Conservation (phyloP, 2,113 vertebrate species). For the Pipra filicauda region DNA sequence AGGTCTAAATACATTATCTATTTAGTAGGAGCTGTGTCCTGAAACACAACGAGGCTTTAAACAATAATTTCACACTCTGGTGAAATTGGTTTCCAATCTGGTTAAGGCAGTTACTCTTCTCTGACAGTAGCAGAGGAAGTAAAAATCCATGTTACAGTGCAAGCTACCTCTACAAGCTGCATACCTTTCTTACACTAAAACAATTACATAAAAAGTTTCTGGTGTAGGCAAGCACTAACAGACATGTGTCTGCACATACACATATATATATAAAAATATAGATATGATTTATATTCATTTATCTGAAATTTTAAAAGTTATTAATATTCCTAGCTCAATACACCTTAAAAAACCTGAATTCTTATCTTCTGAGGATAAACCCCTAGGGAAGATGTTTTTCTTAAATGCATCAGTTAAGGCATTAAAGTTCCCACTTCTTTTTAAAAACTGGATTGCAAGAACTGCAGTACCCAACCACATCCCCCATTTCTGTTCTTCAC, state of each 20-base stretch:
- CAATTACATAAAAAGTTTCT: neutral
- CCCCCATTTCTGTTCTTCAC: neutral
- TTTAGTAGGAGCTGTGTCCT: neutral
- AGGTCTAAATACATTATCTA: neutral
- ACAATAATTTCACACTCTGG: neutral
- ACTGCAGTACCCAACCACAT: neutral
- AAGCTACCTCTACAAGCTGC: neutral
- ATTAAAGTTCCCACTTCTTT: neutral
- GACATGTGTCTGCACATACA: neutral
- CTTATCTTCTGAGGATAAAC: neutral
- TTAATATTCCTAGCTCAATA: neutral
- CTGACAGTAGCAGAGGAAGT: neutral
- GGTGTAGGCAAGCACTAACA: neutral
- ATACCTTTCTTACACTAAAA: neutral
- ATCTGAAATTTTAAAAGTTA: neutral
- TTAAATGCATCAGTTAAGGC: neutral
- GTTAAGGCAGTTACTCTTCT: neutral
- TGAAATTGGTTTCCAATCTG: neutral
- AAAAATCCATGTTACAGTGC: neutral
- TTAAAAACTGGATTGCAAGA: neutral
- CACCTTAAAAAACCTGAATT: neutral
- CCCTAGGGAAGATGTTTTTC: neutral
- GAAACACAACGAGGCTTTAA: neutral
- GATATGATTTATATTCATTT: neutral
- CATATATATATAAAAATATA: neutral